phyloP scores from a whole-genome alignment of 2,797 vertebrate species.

The Poecile montanus region DNA sequence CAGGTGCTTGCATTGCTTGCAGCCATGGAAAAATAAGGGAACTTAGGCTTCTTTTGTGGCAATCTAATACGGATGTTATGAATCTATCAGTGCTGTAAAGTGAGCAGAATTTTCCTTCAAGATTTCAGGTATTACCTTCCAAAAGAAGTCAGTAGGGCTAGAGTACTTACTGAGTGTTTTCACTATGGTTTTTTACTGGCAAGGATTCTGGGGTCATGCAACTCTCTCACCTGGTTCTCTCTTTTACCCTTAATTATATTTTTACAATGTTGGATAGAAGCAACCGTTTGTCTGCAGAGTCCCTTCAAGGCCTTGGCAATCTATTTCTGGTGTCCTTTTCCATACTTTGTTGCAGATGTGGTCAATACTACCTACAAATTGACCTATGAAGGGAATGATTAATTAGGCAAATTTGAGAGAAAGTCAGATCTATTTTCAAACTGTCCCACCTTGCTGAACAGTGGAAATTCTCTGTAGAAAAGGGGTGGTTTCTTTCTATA shows the following conservation, averaged over 20 bases:
- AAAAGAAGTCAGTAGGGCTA: neutral
- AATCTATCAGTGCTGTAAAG: neutral
- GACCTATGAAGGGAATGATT: constrained; percentile 9
- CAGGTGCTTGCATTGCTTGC: neutral
- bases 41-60: neutral
- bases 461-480: neutral
- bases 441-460: neutral
- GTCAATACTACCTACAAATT: neutral
- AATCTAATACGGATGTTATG: neutral
- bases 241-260: constrained; percentile 8
- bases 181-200: neutral
- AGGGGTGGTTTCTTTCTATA: neutral
- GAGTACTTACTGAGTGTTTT: neutral
- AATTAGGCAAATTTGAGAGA: constrained; percentile 33
- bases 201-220: neutral
- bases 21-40: neutral
- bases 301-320: neutral
- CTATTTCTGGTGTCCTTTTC: constrained; percentile 30
- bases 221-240: neutral
- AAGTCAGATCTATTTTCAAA: constrained; percentile 10
- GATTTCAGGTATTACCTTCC: neutral
- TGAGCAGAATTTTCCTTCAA: neutral
- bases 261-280: neutral
- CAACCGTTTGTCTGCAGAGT: neutral
- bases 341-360: constrained; percentile 5